phyloP scores from a whole-genome alignment of 2,888 invertebrate species.

The Noctuana brunneofusca region DNA sequence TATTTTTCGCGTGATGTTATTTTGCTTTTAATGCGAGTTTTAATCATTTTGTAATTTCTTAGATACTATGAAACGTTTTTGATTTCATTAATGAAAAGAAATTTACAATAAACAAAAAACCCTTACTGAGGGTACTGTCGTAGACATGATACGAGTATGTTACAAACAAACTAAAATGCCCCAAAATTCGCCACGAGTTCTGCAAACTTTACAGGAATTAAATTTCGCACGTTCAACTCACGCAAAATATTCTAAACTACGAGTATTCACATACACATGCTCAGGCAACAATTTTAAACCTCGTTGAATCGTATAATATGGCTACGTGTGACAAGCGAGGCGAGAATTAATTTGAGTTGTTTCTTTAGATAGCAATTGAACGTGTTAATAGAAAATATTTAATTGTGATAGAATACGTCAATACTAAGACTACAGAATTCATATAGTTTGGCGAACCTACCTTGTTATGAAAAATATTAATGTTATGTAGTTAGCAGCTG shows the following conservation, averaged over 20 bases:
- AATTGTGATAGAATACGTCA: too few species aligned
- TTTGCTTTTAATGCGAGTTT: too few species aligned
- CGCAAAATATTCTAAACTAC: constrained; percentile 26
- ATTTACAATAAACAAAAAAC: too few species aligned
- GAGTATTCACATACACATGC: constrained; percentile 25
- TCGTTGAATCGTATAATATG: constrained; percentile 29
- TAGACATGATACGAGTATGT: not conserved
- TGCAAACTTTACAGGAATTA: constrained; percentile 1
- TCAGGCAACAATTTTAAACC: constrained; percentile 30
- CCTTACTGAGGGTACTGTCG: too few species aligned
- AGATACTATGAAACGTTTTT: too few species aligned
- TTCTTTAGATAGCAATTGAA: not conserved
- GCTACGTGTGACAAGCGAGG: constrained; percentile 23
- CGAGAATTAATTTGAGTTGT: constrained; percentile 30
- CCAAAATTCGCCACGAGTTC: constrained; percentile 5
- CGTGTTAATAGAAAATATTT: not conserved
- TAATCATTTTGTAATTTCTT: too few species aligned
- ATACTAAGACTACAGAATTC: too few species aligned
- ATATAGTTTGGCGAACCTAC: too few species aligned
- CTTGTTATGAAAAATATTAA: too few species aligned
- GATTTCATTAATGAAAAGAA: too few species aligned
- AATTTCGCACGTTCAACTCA: constrained; percentile 3
- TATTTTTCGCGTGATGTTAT: too few species aligned
- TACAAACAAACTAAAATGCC: not conserved
- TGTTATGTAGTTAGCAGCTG: too few species aligned